Percentiles rank a stretch among this genome's conserved stretches.
Conservation (phyloP, 2,888 invertebrate genomes). For the Drosophila fungiperda region DNA sequence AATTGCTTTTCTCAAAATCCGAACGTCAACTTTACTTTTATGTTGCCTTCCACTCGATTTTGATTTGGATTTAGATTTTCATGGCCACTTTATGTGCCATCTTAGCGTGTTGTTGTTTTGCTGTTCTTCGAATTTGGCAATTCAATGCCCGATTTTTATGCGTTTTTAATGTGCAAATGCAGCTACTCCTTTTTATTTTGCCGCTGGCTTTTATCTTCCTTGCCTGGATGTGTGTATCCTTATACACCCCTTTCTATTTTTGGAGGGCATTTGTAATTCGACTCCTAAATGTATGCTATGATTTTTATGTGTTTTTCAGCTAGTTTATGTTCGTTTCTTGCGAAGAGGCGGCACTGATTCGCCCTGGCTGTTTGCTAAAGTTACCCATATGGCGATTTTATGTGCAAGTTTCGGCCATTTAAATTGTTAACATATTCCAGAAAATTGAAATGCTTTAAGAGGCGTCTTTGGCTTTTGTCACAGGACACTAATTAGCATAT, state of each 20-base stretch:
- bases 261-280: constrained; percentile 57
- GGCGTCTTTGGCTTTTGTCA: constrained; percentile 12
- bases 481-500: constrained; percentile 67
- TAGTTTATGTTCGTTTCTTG: constrained; percentile 50
- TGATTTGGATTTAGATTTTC: constrained; percentile 56
- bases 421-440: background rate
- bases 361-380: constrained; percentile 8
- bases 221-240: constrained; percentile 2
- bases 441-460: constrained; percentile 3
- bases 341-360: constrained; percentile 29
- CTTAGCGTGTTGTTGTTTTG: constrained; percentile 29
- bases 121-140: constrained; percentile 40
- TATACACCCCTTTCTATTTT: constrained; percentile 36
- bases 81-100: constrained; percentile 66
- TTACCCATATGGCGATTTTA: constrained; percentile 42
- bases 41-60: constrained; percentile 29
- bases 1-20: constrained; percentile 49
- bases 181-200: constrained; percentile 69
- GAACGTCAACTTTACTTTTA: constrained; percentile 34
- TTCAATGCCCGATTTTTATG: constrained; percentile 72
- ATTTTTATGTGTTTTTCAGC: constrained; percentile 67
- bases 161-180: constrained; percentile 75
- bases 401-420: constrained; percentile 9
- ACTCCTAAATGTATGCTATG: constrained; percentile 71
- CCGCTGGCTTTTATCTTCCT: constrained; percentile 7